Evolutionary conservation across 2,888 invertebrate genomes (phyloP), one percentile per base, ranked within the genome.

Genomic region (Esperia sulphurella): DNA sequence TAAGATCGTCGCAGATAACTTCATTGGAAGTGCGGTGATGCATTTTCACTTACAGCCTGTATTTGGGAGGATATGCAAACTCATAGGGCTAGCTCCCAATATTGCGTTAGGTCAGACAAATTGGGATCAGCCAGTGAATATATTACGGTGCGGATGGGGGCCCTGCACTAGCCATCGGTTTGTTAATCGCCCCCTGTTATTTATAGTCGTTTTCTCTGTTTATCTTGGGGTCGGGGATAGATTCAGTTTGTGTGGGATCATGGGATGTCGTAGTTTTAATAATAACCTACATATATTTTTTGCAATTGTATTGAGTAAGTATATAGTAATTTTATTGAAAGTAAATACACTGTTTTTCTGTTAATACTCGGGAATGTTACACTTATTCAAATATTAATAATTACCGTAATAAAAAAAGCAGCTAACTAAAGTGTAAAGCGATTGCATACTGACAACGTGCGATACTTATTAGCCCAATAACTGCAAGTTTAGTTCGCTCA

Each of bases 91-190:
- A 69, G 63, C 62, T 59, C 69, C 73, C 83, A 77, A 83, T 87
- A 87, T 83, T 80, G 82, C 84, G 83, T 84, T 82, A 83, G 85
- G 83, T 83, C 83, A 79, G 87, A 88, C 87, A 88, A 87, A 88
- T 88, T 87, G 87, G 83, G 83, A 84, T 83, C 86, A 83, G 80
- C 75, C 71, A 82, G 80, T 79, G 86, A 87, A 88, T 88, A 88
- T 86, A 88, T 88, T 88, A 86, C 85, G 79, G 81, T 81, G 73
- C 69, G 72, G 75, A 21, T 21, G 21, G 61, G 75, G 10, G 33
- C 10, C 38, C 39, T 39, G 39, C 71, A 72, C 79, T 75, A 74
- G 74, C 71, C 80, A 80, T 82, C 77, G 83, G 83, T 82, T 82
- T 85, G 87, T 87, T 88, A 87, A 88, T 86, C 86, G 88, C 78